Conservation (phyloP, 2,888 invertebrate species). For the Siphlonurus alternatus region DNA sequence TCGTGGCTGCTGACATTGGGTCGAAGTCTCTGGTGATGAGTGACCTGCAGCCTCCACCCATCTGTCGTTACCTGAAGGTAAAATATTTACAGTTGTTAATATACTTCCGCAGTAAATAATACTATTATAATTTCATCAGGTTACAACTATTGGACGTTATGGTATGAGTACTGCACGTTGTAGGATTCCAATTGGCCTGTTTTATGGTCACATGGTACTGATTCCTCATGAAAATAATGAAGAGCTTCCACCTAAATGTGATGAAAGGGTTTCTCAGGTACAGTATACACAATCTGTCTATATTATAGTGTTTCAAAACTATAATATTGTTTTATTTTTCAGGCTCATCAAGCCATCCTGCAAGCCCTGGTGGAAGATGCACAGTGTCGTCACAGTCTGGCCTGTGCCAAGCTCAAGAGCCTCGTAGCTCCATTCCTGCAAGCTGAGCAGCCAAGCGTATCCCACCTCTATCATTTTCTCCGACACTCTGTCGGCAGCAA, state of each 20-base stretch:
- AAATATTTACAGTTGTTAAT: constrained; percentile 7
- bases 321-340: constrained; percentile 10
- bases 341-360: constrained; percentile 44
- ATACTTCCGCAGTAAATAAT: background rate
- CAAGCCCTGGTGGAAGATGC: constrained; percentile 61
- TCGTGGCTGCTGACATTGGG: constrained; percentile 76
- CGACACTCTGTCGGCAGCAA: constrained; percentile 35
- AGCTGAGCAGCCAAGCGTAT: constrained; percentile 63
- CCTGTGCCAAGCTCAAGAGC: constrained; percentile 67
- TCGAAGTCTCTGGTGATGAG: constrained; percentile 66
- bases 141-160: constrained; percentile 79
- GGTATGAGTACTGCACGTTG: constrained; percentile 83
- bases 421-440: constrained; percentile 59
- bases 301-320: constrained; percentile 10
- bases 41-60: constrained; percentile 78
- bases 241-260: constrained; percentile 19
- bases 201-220: constrained; percentile 77
- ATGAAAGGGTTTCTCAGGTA: constrained; percentile 19
- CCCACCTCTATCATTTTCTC: constrained; percentile 70
- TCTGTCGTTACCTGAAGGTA: constrained; percentile 80
- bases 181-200: constrained; percentile 81
- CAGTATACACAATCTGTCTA: constrained; percentile 14
- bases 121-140: constrained; percentile 32
- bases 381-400: constrained; percentile 63
- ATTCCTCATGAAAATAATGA: constrained; percentile 43